Conservation (phyloP, 2,888 invertebrate species). For the Mylabris sibirica region DNA sequence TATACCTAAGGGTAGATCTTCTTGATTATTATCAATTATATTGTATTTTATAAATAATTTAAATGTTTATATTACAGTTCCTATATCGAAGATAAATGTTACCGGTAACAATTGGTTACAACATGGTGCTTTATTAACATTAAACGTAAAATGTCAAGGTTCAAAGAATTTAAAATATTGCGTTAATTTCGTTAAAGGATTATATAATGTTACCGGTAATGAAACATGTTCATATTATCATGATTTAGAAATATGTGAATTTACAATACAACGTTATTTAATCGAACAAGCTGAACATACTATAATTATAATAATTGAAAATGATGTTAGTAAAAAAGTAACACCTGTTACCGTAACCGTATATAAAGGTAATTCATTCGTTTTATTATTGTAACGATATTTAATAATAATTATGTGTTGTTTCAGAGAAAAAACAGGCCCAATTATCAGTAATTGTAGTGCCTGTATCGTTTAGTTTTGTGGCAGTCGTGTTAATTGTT, state of each 20-base stretch:
- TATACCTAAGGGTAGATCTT: slow-evolving; percentile 69
- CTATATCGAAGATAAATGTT: slow-evolving; percentile 73
- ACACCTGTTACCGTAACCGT: slow-evolving; percentile 79
- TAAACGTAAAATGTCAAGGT: slow-evolving; percentile 78
- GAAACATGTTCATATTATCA: slow-evolving; percentile 70
- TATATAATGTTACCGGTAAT: slow-evolving; percentile 77
- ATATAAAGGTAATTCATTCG: slow-evolving; percentile 76
- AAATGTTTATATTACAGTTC: slow-evolving; percentile 65
- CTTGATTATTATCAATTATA: neutral
- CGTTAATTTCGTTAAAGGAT: slow-evolving; percentile 68
- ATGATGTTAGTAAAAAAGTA: slow-evolving; percentile 75
- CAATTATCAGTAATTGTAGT: slow-evolving; percentile 89
- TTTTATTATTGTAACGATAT: neutral
- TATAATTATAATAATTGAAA: slow-evolving; percentile 79
- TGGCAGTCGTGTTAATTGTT: slow-evolving; percentile 83
- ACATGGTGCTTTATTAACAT: slow-evolving; percentile 77
- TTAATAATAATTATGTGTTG: slow-evolving; percentile 13
- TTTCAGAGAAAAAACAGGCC: slow-evolving; percentile 75
- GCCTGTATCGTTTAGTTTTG: slow-evolving; percentile 81
- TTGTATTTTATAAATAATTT: neutral
- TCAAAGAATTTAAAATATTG: slow-evolving; percentile 79
- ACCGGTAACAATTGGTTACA: slow-evolving; percentile 83
- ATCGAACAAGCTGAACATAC: slow-evolving; percentile 75
- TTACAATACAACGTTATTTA: slow-evolving; percentile 74
- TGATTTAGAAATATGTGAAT: slow-evolving; percentile 65